Evolutionary conservation across 1,140 invertebrate genomes (phyloP).

Genomic region (Scaptomyza pallida): DNA sequence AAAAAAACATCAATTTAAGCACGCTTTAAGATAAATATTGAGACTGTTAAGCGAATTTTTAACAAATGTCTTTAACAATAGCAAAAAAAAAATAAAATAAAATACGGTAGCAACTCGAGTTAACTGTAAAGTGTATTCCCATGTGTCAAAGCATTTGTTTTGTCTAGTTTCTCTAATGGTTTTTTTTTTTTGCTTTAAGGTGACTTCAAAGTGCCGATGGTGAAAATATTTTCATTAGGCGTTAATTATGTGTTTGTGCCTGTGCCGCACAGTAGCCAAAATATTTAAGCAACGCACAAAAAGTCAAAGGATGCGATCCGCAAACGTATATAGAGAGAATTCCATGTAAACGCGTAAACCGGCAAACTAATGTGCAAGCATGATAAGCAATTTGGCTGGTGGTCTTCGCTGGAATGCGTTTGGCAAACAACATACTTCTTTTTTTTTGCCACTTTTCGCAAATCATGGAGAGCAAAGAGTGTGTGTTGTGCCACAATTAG

Average conservation of each 20-base stretch:
- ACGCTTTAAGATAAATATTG: no score
- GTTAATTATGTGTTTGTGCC: slow-evolving; percentile 54
- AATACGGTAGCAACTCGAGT: background rate
- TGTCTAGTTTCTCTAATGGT: background rate
- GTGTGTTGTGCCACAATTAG: slow-evolving; percentile 46
- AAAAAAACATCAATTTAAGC: no score
- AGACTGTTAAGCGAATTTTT: no score
- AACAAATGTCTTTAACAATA: background rate
- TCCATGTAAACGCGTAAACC: slow-evolving; percentile 37
- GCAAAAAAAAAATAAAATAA: background rate
- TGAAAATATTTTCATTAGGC: slow-evolving; percentile 52
- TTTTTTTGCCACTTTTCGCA: slow-evolving; percentile 19
- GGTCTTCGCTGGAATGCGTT: slow-evolving; percentile 41
- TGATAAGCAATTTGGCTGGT: slow-evolving; percentile 39
- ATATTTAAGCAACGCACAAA: slow-evolving; percentile 34
- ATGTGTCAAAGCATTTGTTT: slow-evolving; percentile 6
- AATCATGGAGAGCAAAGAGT: slow-evolving; percentile 27
- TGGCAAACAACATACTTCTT: background rate
- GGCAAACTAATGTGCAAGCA: slow-evolving; percentile 39
- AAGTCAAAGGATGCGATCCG: slow-evolving; percentile 32
- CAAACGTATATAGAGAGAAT: slow-evolving; percentile 12
- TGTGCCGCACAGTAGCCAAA: slow-evolving; percentile 48
- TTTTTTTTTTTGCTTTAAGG: slow-evolving; percentile 2
- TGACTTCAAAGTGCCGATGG: slow-evolving; percentile 30
- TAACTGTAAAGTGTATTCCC: slow-evolving; percentile 20